phyloP scores from a whole-genome alignment of 1,140 invertebrate species.

The Pogonomyrmex barbatus region DNA sequence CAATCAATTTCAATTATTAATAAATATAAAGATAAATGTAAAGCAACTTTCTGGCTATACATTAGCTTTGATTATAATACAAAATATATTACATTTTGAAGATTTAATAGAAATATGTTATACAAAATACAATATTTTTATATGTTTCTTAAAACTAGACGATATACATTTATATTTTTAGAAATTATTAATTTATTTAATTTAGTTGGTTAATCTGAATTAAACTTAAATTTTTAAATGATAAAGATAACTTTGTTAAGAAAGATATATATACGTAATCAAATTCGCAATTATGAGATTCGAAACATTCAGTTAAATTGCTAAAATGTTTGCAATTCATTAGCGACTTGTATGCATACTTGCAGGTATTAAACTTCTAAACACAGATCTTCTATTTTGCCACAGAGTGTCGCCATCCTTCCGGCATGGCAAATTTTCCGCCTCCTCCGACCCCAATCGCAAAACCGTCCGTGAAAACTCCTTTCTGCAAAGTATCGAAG shows the following conservation, averaged over 20 bases:
- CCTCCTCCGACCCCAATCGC: constrained; percentile 80
- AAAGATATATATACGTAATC: neutral
- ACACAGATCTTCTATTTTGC: constrained; percentile 59
- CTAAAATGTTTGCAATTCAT: neutral
- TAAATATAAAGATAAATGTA: neutral
- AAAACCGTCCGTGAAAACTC: constrained; percentile 81
- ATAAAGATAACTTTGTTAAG: neutral
- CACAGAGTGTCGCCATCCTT: constrained; percentile 83
- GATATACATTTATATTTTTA: neutral
- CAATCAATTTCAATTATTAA: neutral
- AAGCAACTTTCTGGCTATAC: neutral
- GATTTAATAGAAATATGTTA: neutral
- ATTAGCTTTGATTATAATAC: neutral
- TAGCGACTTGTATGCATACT: neutral
- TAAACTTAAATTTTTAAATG: neutral
- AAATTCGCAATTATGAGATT: neutral
- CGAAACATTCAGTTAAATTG: neutral
- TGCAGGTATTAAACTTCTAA: constrained; percentile 45
- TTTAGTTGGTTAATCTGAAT: neutral
- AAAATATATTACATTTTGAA: neutral
- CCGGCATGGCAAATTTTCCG: constrained; percentile 80
- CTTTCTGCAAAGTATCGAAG: constrained; percentile 84
- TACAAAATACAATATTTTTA: neutral
- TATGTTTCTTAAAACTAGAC: neutral
- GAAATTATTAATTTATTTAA: neutral